phyloP scores from a whole-genome alignment of 2,113 vertebrate species.

The Poeciliopsis occidentalis region DNA sequence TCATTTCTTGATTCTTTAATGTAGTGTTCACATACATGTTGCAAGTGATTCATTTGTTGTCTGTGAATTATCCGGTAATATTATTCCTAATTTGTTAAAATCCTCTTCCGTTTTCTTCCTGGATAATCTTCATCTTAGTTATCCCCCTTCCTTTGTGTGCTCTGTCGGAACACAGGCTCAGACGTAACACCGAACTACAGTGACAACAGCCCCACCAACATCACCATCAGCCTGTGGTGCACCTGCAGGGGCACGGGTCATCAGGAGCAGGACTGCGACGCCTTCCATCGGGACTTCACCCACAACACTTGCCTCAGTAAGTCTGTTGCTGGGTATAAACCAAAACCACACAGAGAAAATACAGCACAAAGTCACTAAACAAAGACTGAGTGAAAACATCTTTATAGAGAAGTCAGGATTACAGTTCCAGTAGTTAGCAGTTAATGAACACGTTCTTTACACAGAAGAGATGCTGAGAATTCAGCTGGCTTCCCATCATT shows the following conservation, averaged over 20 bases:
- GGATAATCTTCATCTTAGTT: conserved; percentile 37
- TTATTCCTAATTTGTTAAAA: conserved; percentile 41
- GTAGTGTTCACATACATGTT: neutral
- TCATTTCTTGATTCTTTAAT: neutral
- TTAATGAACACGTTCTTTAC: neutral
- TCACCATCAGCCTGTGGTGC: conserved; percentile 92
- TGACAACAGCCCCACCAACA: conserved; percentile 85
- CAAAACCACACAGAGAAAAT: neutral
- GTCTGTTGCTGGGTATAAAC: conserved; percentile 37
- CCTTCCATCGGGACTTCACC: conserved; percentile 90
- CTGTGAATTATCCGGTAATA: conserved; percentile 26
- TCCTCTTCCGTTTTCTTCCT: conserved; percentile 34
- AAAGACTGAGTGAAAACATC: neutral
- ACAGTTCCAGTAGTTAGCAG: neutral
- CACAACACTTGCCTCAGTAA: conserved; percentile 94
- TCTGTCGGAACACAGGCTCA: conserved; percentile 78
- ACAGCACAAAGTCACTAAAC: neutral
- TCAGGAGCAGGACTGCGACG: conserved; percentile 88
- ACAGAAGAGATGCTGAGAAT: neutral
- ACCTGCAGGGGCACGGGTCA: conserved; percentile 87
- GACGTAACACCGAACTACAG: conserved; percentile 93
- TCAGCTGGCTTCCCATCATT: neutral
- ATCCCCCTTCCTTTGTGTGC: neutral
- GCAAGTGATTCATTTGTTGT: conserved; percentile 29
- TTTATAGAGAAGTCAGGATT: too few relatives aligned